Evolutionary conservation across 1,140 invertebrate species (phyloP), one percentile per base, ranked within the genome.

Genomic region (Cydia strobilella): DNA sequence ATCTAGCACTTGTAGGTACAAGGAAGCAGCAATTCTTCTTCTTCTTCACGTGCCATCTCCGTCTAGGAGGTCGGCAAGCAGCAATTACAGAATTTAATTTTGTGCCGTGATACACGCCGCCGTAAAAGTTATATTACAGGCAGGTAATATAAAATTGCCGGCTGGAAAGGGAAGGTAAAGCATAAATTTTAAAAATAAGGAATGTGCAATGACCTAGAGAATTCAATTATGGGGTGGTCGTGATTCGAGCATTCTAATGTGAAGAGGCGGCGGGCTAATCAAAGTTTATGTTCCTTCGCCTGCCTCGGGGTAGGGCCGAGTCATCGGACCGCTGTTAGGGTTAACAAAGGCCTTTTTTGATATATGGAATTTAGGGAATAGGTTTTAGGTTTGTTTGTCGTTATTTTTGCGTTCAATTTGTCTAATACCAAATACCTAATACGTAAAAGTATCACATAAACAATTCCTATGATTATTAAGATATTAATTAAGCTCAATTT

Each of bases 221-320:
- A 91, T 90, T 89, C 89, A 91, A 91, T 91, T 91, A 88, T 84
- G 77, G 62, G 63, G 65, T 74, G 75, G 84, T 82, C 82, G 82
- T 84, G 83, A 92, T 90, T 89, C 88, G 85, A 86, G 90, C 88
- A 91, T 91, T 90, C 87, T 90, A 90, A 91, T 90, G 87, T 89
- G 83, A 81, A 82, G 73, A 77, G 83, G 79, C 76, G 82, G 35
- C 76, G 78, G 85, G 84, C 90, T 92, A 92, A 92, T 92, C 90
- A 90, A 92, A 92, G 85, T 92, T 92, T 92, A 92, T 89, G 88
- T 88, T 81, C 81, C 84, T 82, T 85, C 84, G 85, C 81, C 86
- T 76, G 87, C 87, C 87, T 90, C 63, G 1, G 27, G 27, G 63
- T 31, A 31, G 63, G 25, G 20, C 62, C 13, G 12, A 31, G 63